Base-by-base conservation (phyloP, 2,113 vertebrate genomes). In the Leptobrachium leishanense region DNA sequence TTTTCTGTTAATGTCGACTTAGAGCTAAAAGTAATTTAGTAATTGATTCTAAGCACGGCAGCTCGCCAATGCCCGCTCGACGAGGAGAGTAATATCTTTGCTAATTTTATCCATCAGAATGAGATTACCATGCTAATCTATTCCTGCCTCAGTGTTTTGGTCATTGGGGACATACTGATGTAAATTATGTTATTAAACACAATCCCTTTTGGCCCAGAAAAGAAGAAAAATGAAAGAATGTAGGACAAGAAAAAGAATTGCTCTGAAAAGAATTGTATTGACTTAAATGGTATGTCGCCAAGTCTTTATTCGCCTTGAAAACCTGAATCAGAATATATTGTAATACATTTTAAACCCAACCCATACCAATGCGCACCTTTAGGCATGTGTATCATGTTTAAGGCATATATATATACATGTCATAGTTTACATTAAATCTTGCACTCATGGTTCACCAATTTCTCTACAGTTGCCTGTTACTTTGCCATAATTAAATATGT, bases 1-100 rank as follows among this genome's bases (percentile, higher is more conserved):
- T 94, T 98, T 96, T 96, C 95, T 95, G 97, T 99, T 99, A 99
- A 98, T 98, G 97, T 98, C 95, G 94, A 95, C 95, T 97, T 96
- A 95, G 95, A 98, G 95, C 95, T 97, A 93, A 94, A 93, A 96
- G 96, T 99, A 96, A 99, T 99, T 99, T 97, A 96, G 97, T 98
- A 98, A 99, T 99, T 99, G 98, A 98, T 99, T 97, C 96, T 92
- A 95, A 95, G 94, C 94, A 92, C 91, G 90, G 94, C 92, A 89
- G 94, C 91, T 92, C 87, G 87, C 94, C 89, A 95, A 94, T 95
- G 94, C 94, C 93, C 90, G 94, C 89, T 92, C 89, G 91, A 91
- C 93, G 91, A 96, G 94, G 92, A 94, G 94, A 95, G 95, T 94
- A 96, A 96, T 96, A 96, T 95, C 95, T 97, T 95, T 98, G 95